Percentiles rank a stretch among this genome's conserved stretches.
These are phyloP conservation scores for Tachyglossus aculeatus DNA, from an alignment of 2,797 vertebrate species.

Conservation along the genomic window DNA sequence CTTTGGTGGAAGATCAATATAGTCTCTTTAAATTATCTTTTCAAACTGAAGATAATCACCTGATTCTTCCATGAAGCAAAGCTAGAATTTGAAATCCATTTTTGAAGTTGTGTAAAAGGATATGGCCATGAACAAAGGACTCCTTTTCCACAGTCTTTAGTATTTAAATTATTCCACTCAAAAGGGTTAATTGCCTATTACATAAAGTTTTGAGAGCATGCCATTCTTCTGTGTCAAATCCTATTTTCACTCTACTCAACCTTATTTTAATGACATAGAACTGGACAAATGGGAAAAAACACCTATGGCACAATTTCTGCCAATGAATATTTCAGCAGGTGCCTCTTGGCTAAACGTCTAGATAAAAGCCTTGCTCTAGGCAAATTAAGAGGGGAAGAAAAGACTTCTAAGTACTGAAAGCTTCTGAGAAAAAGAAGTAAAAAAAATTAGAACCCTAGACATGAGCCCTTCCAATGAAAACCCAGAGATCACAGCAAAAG, in stretches of 20 bases:
- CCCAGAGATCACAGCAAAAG: constrained; percentile 61
- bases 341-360: constrained; percentile 90
- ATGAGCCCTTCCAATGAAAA: constrained; percentile 63
- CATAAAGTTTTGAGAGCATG: constrained; percentile 56
- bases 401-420: constrained; percentile 69
- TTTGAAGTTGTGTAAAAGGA: neutral
- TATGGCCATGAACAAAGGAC: neutral
- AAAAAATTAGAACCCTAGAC: constrained; percentile 59
- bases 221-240: constrained; percentile 63
- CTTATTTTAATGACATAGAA: constrained; percentile 73
- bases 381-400: constrained; percentile 77
- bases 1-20: constrained; percentile 6
- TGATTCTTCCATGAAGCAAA: neutral
- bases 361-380: constrained; percentile 84
- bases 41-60: neutral
- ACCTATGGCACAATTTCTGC: constrained; percentile 85
- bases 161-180: constrained; percentile 23
- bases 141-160: constrained; percentile 1
- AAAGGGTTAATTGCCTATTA: constrained; percentile 71
- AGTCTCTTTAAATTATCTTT: constrained; percentile 1
- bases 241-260: constrained; percentile 63
- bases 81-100: neutral
- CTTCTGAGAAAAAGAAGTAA: constrained; percentile 73
- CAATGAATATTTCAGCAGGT: constrained; percentile 93
- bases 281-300: constrained; percentile 85